These are phyloP conservation scores for Spodoptera littoralis DNA, from an alignment of 2,888 invertebrate species.

Conservation along the genomic window DNA sequence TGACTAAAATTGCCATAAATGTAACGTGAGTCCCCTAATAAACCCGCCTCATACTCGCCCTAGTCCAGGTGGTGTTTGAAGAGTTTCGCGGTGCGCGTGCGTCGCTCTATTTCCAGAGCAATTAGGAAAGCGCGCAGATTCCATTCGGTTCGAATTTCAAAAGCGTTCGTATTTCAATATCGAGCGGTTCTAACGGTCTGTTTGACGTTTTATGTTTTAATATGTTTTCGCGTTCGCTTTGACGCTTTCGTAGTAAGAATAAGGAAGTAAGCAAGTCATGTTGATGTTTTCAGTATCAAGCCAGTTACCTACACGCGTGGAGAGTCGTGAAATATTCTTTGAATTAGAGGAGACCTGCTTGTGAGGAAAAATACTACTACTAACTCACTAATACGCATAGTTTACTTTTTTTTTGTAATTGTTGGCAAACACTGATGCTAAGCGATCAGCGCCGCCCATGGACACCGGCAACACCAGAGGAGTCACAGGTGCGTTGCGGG, in stretches of 20 bases:
- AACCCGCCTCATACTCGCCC: conserved; percentile 45
- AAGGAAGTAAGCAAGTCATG: too few species aligned
- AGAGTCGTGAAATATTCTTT: too few species aligned
- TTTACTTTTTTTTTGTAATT: too few species aligned
- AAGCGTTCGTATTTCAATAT: conserved; percentile 63
- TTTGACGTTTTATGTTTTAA: conserved; percentile 28
- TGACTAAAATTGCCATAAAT: background rate
- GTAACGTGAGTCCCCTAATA: background rate
- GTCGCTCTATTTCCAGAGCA: conserved; percentile 80
- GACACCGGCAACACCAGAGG: too few species aligned
- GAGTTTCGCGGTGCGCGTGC: conserved; percentile 61
- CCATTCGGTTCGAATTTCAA: conserved; percentile 74
- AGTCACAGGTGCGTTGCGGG: too few species aligned
- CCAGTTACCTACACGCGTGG: too few species aligned
- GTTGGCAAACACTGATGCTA: too few species aligned
- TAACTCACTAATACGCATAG: too few species aligned
- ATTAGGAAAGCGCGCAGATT: conserved; percentile 78
- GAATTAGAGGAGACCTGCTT: too few species aligned
- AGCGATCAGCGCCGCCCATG: too few species aligned
- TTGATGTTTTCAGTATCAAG: conserved; percentile 16
- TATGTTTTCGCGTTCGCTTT: conserved; percentile 2
- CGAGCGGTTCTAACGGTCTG: conserved; percentile 31
- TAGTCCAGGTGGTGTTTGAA: conserved; percentile 69
- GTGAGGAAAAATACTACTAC: too few species aligned
- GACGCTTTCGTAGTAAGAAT: too few species aligned